phyloP scores from a whole-genome alignment of 2,797 vertebrate genomes.

The Oreochromis grahami region DNA sequence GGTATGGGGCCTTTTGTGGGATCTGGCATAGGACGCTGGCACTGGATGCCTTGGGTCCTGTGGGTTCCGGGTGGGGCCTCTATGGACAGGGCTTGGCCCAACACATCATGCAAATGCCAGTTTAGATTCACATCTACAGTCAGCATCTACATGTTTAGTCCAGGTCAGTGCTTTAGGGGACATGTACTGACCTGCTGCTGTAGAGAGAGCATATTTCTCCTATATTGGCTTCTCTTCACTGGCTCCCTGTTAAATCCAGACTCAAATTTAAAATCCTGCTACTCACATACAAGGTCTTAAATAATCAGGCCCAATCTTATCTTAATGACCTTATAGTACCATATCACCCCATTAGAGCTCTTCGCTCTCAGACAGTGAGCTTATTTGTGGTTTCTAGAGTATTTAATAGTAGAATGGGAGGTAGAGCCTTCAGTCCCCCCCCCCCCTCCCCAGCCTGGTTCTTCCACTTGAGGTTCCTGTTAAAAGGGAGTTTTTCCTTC shows the following conservation, averaged over 20 bases:
- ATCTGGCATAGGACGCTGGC: not conserved
- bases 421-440: not conserved
- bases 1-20: not conserved
- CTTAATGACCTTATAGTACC: not conserved
- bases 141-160: not conserved
- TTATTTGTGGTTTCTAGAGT: not conserved
- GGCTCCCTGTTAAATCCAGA: not conserved
- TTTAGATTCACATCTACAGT: not conserved
- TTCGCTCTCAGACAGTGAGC: not conserved
- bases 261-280: not conserved
- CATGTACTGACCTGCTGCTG: rapidly evolving
- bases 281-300: not conserved
- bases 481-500: not conserved
- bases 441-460: not conserved
- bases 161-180: not conserved
- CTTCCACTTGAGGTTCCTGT: not conserved
- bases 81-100: not conserved
- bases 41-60: not conserved
- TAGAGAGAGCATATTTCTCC: not conserved
- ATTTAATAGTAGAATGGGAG: not conserved
- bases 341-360: not conserved
- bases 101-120: not conserved
- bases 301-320: not conserved
- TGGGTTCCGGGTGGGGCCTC: not conserved
- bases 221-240: not conserved